Conservation (phyloP, 2,888 invertebrate species). For the Coelopa pilipes region DNA sequence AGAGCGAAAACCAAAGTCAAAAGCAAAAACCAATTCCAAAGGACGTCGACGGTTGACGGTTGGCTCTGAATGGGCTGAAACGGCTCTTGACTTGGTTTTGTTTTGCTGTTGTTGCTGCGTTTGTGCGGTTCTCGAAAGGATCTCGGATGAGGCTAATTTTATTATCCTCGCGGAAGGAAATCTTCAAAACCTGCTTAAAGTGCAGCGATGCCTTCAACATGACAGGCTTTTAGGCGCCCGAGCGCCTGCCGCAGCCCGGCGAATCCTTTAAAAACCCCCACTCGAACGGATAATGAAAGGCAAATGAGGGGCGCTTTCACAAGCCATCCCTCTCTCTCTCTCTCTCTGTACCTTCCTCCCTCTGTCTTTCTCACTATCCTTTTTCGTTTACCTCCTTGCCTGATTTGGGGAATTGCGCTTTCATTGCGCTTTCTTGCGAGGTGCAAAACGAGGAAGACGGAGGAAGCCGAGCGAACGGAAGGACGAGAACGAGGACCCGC, state of each 20-base stretch:
- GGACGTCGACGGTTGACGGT: neutral
- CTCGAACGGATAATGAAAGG: conserved; percentile 41
- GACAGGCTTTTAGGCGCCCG: neutral
- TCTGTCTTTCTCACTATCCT: conserved; percentile 7
- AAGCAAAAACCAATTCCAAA: too few species aligned
- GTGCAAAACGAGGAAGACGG: conserved; percentile 37
- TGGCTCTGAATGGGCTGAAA: conserved; percentile 16
- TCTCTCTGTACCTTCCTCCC: conserved; percentile 24
- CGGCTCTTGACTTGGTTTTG: neutral
- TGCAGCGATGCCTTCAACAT: neutral
- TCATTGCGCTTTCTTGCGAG: conserved; percentile 42
- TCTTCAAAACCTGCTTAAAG: conserved; percentile 32
- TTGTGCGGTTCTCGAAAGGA: conserved; percentile 11
- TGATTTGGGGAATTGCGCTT: conserved; percentile 27
- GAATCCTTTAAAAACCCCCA: conserved; percentile 10
- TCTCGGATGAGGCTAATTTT: conserved; percentile 29
- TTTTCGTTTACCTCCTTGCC: conserved; percentile 43
- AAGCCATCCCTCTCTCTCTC: too few species aligned
- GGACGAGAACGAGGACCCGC: too few species aligned
- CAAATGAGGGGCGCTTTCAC: conserved; percentile 19
- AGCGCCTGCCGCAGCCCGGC: neutral
- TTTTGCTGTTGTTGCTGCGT: neutral
- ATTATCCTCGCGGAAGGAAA: conserved; percentile 25
- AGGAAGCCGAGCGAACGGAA: conserved; percentile 16
- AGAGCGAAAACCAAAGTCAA: neutral